Conservation (phyloP, 2,797 vertebrate species). For the Esox masquinongy region DNA sequence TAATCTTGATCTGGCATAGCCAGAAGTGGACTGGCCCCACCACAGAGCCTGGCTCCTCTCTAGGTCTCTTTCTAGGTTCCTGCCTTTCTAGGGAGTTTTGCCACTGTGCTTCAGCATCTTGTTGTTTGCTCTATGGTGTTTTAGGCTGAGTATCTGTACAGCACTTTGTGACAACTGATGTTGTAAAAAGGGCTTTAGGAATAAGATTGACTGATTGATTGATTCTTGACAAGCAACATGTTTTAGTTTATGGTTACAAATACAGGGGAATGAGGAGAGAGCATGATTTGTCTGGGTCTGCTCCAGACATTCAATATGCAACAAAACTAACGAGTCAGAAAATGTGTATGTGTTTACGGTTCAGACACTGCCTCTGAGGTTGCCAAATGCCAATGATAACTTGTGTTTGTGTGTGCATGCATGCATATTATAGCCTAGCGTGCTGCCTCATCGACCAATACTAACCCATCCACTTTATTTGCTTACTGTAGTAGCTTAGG, state of each 20-base stretch:
- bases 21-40: too few relatives aligned
- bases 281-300: constrained; percentile 33
- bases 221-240: too few relatives aligned
- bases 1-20: too few relatives aligned
- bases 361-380: constrained; percentile 18
- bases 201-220: too few relatives aligned
- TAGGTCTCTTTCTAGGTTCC: too few relatives aligned
- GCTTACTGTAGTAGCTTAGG: constrained; percentile 27
- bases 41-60: too few relatives aligned
- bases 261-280: constrained; percentile 14
- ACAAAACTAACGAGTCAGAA: constrained; percentile 29
- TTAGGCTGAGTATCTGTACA: too few relatives aligned
- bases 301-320: constrained; percentile 40
- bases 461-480: constrained; percentile 15
- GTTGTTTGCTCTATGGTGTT: too few relatives aligned
- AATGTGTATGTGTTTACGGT: background rate
- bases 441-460: constrained; percentile 19
- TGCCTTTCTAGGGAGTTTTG: too few relatives aligned
- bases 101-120: too few relatives aligned
- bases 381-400: constrained; percentile 52
- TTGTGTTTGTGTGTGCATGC: constrained; percentile 24
- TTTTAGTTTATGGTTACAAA: constrained; percentile 33
- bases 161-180: too few relatives aligned
- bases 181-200: too few relatives aligned
- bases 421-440: constrained; percentile 32